These are phyloP conservation scores for Molorchus minor DNA, from an alignment of 2,888 invertebrate genomes.

Conservation along the genomic window DNA sequence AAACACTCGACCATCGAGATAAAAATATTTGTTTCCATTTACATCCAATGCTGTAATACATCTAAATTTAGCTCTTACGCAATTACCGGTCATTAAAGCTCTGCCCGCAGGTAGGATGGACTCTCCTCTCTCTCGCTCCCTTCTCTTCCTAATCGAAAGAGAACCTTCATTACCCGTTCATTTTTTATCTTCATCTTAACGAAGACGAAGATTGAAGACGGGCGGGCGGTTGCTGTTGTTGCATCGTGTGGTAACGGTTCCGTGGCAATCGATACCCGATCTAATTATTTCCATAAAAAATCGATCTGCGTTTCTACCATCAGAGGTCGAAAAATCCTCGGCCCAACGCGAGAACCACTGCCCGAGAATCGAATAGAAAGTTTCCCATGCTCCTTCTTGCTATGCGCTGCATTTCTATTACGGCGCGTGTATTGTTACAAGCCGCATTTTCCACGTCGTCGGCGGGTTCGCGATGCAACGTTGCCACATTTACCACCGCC, in stretches of 20 bases:
- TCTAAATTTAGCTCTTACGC: constrained; percentile 22
- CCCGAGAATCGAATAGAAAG: not conserved
- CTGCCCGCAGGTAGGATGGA: not conserved
- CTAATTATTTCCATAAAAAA: constrained; percentile 9
- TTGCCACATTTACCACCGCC: no score
- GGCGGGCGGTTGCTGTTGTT: not conserved
- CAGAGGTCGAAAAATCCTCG: constrained; percentile 6
- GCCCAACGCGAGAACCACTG: not conserved
- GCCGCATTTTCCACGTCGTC: no score
- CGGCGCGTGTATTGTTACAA: no score
- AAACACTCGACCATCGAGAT: constrained; percentile 11
- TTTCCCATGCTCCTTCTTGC: not conserved
- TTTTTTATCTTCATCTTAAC: not conserved
- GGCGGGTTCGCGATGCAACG: no score
- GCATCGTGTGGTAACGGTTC: constrained; percentile 14
- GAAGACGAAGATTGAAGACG: not conserved
- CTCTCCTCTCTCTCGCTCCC: not conserved
- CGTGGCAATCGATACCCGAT: constrained; percentile 8
- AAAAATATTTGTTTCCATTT: constrained; percentile 19
- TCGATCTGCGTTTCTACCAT: constrained; percentile 13
- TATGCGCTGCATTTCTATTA: not conserved
- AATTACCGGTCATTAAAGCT: no score
- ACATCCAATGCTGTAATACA: constrained; percentile 14
- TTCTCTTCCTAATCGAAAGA: not conserved
- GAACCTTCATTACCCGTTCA: not conserved